These are phyloP conservation scores for Euwallacea similis DNA, from an alignment of 1,140 invertebrate species.

Conservation along the genomic window DNA sequence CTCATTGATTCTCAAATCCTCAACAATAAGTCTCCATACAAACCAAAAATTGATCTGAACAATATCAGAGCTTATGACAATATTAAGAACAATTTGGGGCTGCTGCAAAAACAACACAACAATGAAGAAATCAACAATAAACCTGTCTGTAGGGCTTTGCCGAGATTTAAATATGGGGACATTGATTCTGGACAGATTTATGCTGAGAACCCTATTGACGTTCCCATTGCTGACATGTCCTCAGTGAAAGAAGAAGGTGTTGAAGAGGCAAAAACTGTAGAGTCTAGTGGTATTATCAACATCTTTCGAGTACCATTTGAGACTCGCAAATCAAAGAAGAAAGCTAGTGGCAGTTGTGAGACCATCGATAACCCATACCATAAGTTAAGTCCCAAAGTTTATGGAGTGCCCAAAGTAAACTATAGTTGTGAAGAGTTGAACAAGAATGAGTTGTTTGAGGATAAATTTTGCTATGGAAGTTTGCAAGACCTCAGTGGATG, in stretches of 20 bases:
- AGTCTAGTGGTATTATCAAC: slow-evolving; percentile 46
- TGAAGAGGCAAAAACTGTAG: slow-evolving; percentile 55
- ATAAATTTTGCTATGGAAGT: slow-evolving; percentile 50
- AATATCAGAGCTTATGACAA: slow-evolving; percentile 48
- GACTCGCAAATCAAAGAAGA: slow-evolving; percentile 42
- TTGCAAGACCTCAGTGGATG: slow-evolving; percentile 49
- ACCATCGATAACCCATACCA: slow-evolving; percentile 46
- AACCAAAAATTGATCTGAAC: slow-evolving; percentile 33
- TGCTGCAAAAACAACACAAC: slow-evolving; percentile 28
- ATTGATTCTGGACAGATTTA: slow-evolving; percentile 39
- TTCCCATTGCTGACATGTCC: slow-evolving; percentile 57
- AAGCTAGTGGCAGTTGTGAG: slow-evolving; percentile 48
- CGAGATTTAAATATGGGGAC: slow-evolving; percentile 37
- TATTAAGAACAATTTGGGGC: slow-evolving; percentile 17
- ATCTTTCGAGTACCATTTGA: slow-evolving; percentile 50
- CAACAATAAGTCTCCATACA: slow-evolving; percentile 28
- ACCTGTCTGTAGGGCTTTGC: slow-evolving; percentile 41
- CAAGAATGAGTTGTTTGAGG: slow-evolving; percentile 43
- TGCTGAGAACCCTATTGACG: slow-evolving; percentile 50
- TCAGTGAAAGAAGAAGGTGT: slow-evolving; percentile 34
- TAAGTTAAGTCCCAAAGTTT: slow-evolving; percentile 65
- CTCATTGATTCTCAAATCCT: slow-evolving; percentile 7
- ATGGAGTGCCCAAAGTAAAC: slow-evolving; percentile 54
- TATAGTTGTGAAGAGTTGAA: slow-evolving; percentile 64
- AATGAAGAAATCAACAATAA: slow-evolving; percentile 16